Evolutionary conservation across 2,888 invertebrate species (phyloP), one percentile per base, ranked within the genome.

Genomic region (Microplitis manilae): DNA sequence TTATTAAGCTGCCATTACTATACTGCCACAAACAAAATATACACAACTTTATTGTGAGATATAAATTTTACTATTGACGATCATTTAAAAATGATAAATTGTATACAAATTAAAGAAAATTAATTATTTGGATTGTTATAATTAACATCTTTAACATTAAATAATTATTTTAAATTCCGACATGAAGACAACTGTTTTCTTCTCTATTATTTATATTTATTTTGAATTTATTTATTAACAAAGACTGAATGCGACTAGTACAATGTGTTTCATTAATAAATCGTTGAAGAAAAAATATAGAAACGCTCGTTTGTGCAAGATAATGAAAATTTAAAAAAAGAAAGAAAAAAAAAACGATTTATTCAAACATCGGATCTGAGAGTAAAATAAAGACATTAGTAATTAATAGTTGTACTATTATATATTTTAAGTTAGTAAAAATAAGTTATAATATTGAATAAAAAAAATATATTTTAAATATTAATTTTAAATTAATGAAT

Each of bases 1-100:
- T 65, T 77, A 83, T 84, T 79, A 87, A 85, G 89, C 89, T 90
- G 90, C 89, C 89, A 89, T 89, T 87, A 79, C 82, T 81, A 81
- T 88, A 90, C 89, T 89, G 90, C 89, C 90, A 89, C 86, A 86
- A 83, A 81, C 78, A 74, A 68, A 68, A 74, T 64, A 75, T 84
- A 85, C 9, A 64, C 62, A 70, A 76, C 64, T 41, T 72, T 68
- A 68, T 68, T 68, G 39, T 59, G 67, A 59, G 50, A 73, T 69
- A 69, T 73, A 77, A n/a, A 62, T 62, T 72, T 77, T 68, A 77
- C 65, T 20, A 40, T 74, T 74, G 73, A 67, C 70, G 64, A 68
- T 73, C 68, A 72, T 68, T 64, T 50, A 30, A 30, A 30, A 30
- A 30, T 30, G 30, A 30, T 30, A 30, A 30, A 30, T 30, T 30